Evolutionary conservation across 1,140 invertebrate genomes (phyloP).

Genomic region (Steinernema feltiae): DNA sequence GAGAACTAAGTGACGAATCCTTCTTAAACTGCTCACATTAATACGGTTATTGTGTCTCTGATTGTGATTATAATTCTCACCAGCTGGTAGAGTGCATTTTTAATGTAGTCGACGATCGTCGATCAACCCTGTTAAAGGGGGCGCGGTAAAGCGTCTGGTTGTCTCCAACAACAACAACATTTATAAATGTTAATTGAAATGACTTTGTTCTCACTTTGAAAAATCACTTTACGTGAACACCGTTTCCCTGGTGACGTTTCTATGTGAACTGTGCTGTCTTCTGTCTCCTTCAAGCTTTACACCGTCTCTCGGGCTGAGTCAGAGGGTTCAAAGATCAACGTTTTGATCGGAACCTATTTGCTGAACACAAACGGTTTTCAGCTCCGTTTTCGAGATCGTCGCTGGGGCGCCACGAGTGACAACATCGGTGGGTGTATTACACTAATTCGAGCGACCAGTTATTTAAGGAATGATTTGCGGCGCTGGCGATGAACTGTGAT

Average conservation of each 20-base stretch:
- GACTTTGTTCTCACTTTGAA: too few relatives aligned
- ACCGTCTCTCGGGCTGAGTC: background rate
- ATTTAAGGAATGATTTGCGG: slow-evolving; percentile 1
- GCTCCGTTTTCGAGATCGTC: background rate
- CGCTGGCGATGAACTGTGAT: background rate
- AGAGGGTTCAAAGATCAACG: background rate
- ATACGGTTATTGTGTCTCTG: background rate
- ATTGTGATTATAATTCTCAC: too few relatives aligned
- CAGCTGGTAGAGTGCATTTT: too few relatives aligned
- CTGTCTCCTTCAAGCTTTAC: background rate
- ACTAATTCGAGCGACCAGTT: background rate
- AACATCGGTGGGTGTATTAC: slow-evolving; percentile 8
- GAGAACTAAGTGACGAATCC: too few relatives aligned
- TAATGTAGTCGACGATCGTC: too few relatives aligned
- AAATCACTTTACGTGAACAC: too few relatives aligned
- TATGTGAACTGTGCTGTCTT: too few relatives aligned
- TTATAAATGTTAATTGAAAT: background rate
- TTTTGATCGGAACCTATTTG: slow-evolving; percentile 6
- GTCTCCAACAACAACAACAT: too few relatives aligned
- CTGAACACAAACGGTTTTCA: slow-evolving; percentile 2
- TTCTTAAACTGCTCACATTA: background rate
- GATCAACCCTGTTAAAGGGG: background rate
- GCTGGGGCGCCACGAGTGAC: background rate
- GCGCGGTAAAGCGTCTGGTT: background rate
- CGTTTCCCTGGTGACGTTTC: too few relatives aligned